Evolutionary conservation across 2,113 vertebrate species (phyloP).

Genomic region (Melanocharis versteri): DNA sequence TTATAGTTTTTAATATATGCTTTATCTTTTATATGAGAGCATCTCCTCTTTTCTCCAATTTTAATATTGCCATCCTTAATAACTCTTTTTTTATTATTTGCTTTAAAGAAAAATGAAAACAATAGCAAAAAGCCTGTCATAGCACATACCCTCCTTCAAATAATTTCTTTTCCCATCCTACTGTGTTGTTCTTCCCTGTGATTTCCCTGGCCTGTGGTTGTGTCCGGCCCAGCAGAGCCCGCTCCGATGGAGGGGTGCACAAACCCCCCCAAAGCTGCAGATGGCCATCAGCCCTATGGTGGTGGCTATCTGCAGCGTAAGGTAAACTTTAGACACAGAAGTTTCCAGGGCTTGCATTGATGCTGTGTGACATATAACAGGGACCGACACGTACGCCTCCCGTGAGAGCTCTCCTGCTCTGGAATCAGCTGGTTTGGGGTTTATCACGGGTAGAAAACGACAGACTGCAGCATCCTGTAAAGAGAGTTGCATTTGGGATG

Average conservation of each 20-base stretch:
- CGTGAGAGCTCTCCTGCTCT: not conserved
- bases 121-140: not conserved
- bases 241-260: fast-evolving
- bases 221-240: not conserved
- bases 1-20: not conserved
- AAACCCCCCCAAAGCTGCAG: not conserved
- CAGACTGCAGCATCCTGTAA: not conserved
- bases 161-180: not conserved
- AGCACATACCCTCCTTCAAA: not conserved
- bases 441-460: not conserved
- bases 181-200: not conserved
- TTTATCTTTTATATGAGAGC: not conserved
- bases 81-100: not conserved
- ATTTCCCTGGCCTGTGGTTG: not conserved
- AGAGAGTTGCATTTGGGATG: not conserved
- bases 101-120: not conserved
- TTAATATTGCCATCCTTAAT: not conserved
- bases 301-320: not conserved
- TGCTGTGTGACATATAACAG: not conserved
- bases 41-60: not conserved
- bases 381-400: fast-evolving
- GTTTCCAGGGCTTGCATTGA: not conserved
- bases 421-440: fast-evolving
- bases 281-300: fast-evolving
- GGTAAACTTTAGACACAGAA: not conserved